Conservation (phyloP, 2,797 vertebrate genomes). For the Takifugu ocellatus region DNA sequence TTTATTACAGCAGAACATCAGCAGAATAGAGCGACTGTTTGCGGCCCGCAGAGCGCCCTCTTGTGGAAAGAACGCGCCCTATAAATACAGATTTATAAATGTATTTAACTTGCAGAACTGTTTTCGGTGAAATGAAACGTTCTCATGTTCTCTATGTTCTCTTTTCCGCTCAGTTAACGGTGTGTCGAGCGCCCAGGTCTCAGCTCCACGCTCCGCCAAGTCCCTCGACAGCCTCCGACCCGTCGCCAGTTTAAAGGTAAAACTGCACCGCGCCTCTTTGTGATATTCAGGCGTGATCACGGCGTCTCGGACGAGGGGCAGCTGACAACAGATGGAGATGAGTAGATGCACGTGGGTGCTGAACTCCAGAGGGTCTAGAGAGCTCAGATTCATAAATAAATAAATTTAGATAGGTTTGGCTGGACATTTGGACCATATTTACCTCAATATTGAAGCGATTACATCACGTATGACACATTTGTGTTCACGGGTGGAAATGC, state of each 20-base stretch:
- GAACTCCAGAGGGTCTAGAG: background rate
- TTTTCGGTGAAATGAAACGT: background rate
- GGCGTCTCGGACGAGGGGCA: too few species aligned
- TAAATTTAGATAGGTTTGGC: background rate
- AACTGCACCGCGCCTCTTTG: background rate
- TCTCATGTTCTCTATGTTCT: constrained; percentile 2
- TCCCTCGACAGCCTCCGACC: constrained; percentile 91
- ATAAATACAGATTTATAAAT: too few species aligned
- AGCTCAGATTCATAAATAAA: background rate
- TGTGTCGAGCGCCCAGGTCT: constrained; percentile 85
- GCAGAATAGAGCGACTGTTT: too few species aligned
- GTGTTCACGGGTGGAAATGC: constrained; percentile 1
- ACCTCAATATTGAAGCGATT: constrained; percentile 3
- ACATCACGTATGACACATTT: background rate
- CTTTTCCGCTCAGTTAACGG: constrained; percentile 83
- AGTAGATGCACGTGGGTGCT: too few species aligned
- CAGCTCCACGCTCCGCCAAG: constrained; percentile 89
- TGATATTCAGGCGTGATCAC: too few species aligned
- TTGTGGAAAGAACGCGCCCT: background rate
- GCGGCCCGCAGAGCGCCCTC: background rate
- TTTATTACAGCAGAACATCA: too few species aligned
- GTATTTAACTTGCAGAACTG: background rate
- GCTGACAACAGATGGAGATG: too few species aligned
- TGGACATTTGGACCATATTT: constrained; percentile 9
- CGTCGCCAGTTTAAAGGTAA: constrained; percentile 84